These are phyloP conservation scores for Nymphicus hollandicus DNA, from an alignment of 2,113 vertebrate genomes.

Conservation along the genomic window DNA sequence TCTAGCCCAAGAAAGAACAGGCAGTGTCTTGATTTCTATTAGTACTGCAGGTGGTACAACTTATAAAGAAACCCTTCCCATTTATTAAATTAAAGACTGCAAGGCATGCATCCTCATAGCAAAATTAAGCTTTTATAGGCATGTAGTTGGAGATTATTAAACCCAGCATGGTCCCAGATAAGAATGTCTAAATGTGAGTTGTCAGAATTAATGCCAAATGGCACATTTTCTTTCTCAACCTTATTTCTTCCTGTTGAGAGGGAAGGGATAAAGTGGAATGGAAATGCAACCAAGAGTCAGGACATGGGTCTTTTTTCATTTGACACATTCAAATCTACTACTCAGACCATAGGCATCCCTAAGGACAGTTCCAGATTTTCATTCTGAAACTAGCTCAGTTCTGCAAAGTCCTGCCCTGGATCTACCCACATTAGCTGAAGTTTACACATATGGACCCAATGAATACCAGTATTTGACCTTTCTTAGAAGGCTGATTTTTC, in stretches of 20 bases:
- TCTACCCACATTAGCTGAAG: background rate
- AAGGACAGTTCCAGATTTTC: background rate
- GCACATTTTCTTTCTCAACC: background rate
- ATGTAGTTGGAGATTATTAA: slow-evolving; percentile 65
- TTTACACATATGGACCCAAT: slow-evolving; percentile 66
- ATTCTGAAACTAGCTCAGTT: background rate
- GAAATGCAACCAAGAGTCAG: background rate
- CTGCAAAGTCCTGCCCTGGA: background rate
- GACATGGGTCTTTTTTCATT: background rate
- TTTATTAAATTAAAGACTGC: slow-evolving; percentile 70
- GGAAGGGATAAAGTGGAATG: background rate
- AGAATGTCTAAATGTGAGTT: slow-evolving; percentile 28
- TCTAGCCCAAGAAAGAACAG: slow-evolving; percentile 59
- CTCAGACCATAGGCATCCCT: background rate
- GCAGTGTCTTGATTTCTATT: slow-evolving; percentile 59
- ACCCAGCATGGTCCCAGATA: slow-evolving; percentile 54
- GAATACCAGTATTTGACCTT: slow-evolving; percentile 56
- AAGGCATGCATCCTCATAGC: slow-evolving; percentile 57
- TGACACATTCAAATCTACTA: background rate
- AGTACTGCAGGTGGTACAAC: slow-evolving; percentile 62
- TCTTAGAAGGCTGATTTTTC: slow-evolving; percentile 44
- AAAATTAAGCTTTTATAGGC: slow-evolving; percentile 64
- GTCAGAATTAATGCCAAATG: slow-evolving; percentile 45
- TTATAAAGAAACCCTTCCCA: slow-evolving; percentile 49
- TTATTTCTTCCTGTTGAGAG: background rate